A percentile compares a stretch with the other conserved stretches of the same genome.
These are phyloP conservation scores for Lagopus muta DNA, from an alignment of 2,113 vertebrate genomes.

Conservation along the genomic window DNA sequence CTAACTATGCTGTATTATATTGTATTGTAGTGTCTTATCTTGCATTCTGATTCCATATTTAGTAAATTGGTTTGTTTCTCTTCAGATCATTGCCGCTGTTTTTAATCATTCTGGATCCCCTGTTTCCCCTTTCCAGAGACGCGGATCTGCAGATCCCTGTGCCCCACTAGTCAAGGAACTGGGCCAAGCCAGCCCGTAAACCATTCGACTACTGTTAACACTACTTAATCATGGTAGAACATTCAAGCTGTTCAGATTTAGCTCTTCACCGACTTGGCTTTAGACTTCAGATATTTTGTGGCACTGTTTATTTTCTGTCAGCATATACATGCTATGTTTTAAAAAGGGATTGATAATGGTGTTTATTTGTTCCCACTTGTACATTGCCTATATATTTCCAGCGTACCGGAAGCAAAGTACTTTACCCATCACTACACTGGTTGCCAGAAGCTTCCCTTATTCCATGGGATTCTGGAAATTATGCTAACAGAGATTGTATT, in stretches of 20 bases:
- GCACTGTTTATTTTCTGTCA: not conserved
- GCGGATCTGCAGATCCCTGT: too few relatives aligned
- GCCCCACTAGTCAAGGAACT: too few relatives aligned
- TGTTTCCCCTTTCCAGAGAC: too few relatives aligned
- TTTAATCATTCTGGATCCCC: too few relatives aligned
- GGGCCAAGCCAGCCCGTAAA: too few relatives aligned
- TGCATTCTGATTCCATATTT: too few relatives aligned
- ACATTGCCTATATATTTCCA: not conserved
- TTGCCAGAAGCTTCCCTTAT: not conserved
- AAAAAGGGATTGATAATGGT: not conserved
- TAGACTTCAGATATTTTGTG: not conserved
- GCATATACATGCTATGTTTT: accelerated
- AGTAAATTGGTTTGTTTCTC: too few relatives aligned
- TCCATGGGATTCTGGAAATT: not conserved
- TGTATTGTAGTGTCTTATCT: too few relatives aligned
- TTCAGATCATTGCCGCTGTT: too few relatives aligned
- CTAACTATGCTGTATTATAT: too few relatives aligned
- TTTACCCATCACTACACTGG: not conserved
- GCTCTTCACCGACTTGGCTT: not conserved
- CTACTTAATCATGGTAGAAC: not conserved
- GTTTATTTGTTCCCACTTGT: not conserved
- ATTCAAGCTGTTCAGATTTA: not conserved
- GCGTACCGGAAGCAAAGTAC: not conserved
- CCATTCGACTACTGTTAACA: not conserved
- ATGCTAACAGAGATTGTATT: accelerated